Evolutionary conservation across 2,888 invertebrate genomes (phyloP).

Genomic region (Drosophila falleni): DNA sequence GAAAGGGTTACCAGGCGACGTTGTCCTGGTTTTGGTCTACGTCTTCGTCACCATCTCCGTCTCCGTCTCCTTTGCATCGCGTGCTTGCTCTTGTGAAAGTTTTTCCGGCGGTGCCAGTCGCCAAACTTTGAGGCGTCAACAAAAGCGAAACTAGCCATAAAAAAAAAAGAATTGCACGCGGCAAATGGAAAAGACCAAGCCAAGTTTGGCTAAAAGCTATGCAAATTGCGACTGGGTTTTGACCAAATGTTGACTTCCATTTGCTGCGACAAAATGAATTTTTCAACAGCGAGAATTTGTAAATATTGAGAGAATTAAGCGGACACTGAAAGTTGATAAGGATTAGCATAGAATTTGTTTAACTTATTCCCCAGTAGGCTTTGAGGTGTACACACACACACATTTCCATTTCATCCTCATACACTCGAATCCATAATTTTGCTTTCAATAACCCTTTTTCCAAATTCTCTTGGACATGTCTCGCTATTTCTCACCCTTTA

Average conservation of each 20-base stretch:
- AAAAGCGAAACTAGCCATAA: constrained; percentile 48
- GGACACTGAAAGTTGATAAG: not conserved
- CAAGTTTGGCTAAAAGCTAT: constrained; percentile 64
- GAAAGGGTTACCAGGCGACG: constrained; percentile 43
- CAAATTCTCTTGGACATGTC: constrained; percentile 36
- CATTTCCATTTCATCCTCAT: not conserved
- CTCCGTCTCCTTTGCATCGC: constrained; percentile 33
- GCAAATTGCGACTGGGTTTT: constrained; percentile 57
- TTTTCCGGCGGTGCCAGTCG: constrained; percentile 66
- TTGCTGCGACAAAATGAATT: constrained; percentile 45
- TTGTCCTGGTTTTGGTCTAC: not conserved
- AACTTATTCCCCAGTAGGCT: not conserved
- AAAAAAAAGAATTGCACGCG: constrained; percentile 20
- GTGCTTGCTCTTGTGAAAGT: constrained; percentile 56
- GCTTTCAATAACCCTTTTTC: not conserved
- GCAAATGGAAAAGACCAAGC: constrained; percentile 26
- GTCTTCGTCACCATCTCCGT: not conserved
- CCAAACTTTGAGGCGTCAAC: constrained; percentile 75
- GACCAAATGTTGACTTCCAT: constrained; percentile 65
- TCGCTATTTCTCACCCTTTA: constrained; percentile 2
- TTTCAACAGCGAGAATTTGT: constrained; percentile 20
- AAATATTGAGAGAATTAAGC: constrained; percentile 3
- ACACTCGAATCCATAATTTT: not conserved
- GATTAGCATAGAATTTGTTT: not conserved
- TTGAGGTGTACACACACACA: not conserved